Evolutionary conservation across 2,888 invertebrate species (phyloP).

Genomic region (Drosophila macrospina): DNA sequence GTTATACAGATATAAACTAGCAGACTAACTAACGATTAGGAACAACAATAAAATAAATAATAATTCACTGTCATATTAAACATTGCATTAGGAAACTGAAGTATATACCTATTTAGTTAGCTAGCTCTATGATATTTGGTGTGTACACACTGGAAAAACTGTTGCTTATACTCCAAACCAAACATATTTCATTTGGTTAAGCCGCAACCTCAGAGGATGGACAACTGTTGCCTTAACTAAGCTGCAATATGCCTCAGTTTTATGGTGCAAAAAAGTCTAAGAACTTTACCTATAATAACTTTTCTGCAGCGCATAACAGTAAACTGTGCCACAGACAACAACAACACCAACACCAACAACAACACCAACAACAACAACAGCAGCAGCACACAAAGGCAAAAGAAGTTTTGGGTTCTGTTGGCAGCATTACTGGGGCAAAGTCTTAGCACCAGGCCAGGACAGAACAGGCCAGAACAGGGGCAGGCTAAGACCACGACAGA

Average conservation of each 20-base stretch:
- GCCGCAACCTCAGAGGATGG: slow-evolving; percentile 13
- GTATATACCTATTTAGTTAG: background rate
- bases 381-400: slow-evolving; percentile 1
- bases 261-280: slow-evolving; percentile 31
- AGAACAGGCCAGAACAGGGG: background rate
- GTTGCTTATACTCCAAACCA: background rate
- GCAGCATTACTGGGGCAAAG: slow-evolving; percentile 10
- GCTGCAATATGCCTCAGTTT: slow-evolving; percentile 8
- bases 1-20: no score
- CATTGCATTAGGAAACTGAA: background rate
- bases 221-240: slow-evolving; percentile 42
- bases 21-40: no score
- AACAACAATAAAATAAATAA: background rate
- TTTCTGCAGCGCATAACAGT: slow-evolving; percentile 49
- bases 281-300: slow-evolving; percentile 57
- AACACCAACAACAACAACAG: background rate
- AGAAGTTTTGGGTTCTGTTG: slow-evolving; percentile 11
- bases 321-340: slow-evolving; percentile 76
- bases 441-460: slow-evolving; percentile 10
- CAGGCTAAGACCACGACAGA: slow-evolving; percentile 4
- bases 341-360: slow-evolving; percentile 25
- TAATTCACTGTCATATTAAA: background rate
- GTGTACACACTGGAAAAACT: slow-evolving; percentile 5
- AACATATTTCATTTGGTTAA: slow-evolving; percentile 25
- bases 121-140: background rate